Evolutionary conservation across 2,888 invertebrate species (phyloP).

Genomic region (Agrilus cyanescens): DNA sequence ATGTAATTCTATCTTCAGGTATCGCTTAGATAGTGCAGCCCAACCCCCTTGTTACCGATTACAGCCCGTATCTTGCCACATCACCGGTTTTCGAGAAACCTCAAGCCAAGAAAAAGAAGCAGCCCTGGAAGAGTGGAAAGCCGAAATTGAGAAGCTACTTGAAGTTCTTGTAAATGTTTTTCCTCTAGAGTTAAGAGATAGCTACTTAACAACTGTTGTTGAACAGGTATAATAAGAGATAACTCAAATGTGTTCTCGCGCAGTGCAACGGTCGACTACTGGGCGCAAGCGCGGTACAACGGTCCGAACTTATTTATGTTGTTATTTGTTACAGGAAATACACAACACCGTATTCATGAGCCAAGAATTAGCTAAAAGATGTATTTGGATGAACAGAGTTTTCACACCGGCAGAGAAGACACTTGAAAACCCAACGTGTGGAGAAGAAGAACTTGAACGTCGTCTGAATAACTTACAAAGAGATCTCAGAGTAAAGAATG

Average conservation of each 20-base stretch:
- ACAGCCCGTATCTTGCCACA: slow-evolving; percentile 44
- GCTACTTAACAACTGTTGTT: slow-evolving; percentile 68
- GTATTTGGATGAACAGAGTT: slow-evolving; percentile 65
- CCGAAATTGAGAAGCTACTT: slow-evolving; percentile 50
- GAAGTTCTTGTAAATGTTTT: slow-evolving; percentile 57
- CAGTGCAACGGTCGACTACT: too few relatives aligned
- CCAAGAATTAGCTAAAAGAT: slow-evolving; percentile 64
- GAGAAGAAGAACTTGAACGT: slow-evolving; percentile 54
- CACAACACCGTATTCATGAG: slow-evolving; percentile 72
- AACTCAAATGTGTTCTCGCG: too few relatives aligned
- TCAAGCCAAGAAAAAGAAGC: slow-evolving; percentile 37
- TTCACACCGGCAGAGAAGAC: slow-evolving; percentile 44
- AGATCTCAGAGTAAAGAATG: slow-evolving; percentile 52
- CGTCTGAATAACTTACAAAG: slow-evolving; percentile 58
- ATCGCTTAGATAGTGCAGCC: slow-evolving; percentile 57
- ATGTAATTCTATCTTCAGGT: slow-evolving; percentile 37
- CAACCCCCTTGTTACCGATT: slow-evolving; percentile 68
- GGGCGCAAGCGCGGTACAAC: too few relatives aligned
- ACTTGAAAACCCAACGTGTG: slow-evolving; percentile 41
- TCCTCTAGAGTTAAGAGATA: slow-evolving; percentile 65
- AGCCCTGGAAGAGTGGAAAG: slow-evolving; percentile 42
- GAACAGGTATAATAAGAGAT: slow-evolving; percentile 48
- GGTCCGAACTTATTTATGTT: too few relatives aligned
- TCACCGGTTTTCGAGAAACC: slow-evolving; percentile 40
- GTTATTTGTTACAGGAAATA: slow-evolving; percentile 46